These are phyloP conservation scores for Sorex fumeus DNA, from an alignment of 2,113 vertebrate genomes.

Conservation along the genomic window DNA sequence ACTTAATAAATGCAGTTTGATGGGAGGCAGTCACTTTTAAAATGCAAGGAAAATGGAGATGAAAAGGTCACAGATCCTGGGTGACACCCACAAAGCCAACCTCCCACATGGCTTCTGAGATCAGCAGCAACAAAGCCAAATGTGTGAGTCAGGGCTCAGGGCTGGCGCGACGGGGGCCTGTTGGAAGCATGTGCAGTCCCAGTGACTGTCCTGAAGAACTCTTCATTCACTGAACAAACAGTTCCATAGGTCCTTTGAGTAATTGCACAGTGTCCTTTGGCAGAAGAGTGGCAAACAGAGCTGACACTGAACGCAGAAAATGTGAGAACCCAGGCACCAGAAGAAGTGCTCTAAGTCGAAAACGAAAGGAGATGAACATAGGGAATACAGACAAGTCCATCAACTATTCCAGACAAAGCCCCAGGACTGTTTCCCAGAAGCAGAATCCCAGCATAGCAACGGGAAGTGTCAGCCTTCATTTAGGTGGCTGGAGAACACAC, in stretches of 20 bases:
- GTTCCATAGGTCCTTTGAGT: slow-evolving; percentile 56
- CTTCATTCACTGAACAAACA: slow-evolving; percentile 33
- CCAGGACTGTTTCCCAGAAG: neutral
- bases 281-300: slow-evolving; percentile 51
- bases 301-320: neutral
- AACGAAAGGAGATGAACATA: neutral
- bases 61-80: slow-evolving; percentile 7
- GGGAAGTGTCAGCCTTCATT: neutral
- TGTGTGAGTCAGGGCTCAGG: neutral
- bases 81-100: neutral
- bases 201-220: neutral
- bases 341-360: slow-evolving; percentile 9
- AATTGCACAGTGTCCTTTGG: slow-evolving; percentile 19
- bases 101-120: neutral
- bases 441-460: neutral
- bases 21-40: neutral
- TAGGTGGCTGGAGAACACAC: neutral
- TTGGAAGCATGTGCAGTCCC: neutral
- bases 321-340: neutral
- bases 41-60: neutral
- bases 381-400: neutral
- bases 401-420: neutral
- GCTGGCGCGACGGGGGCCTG: neutral
- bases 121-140: slow-evolving; percentile 45
- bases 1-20: slow-evolving; percentile 43